These are phyloP conservation scores for Molanna angustata DNA, from an alignment of 2,888 invertebrate species.

Conservation along the genomic window DNA sequence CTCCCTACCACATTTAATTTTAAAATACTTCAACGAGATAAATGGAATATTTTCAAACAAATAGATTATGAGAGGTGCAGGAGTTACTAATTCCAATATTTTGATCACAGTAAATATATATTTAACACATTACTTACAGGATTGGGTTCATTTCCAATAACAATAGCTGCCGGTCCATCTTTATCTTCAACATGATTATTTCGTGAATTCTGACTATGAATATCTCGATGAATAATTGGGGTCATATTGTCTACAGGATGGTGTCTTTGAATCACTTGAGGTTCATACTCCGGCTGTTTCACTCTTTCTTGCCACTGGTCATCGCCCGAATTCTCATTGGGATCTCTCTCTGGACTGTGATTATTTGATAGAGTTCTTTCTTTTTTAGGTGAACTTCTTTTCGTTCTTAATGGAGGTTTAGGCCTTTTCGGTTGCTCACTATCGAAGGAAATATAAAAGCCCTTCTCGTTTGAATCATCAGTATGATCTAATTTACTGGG, in stretches of 20 bases:
- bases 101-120: no score
- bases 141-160: slow-evolving; percentile 67
- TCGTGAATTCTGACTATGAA: slow-evolving; percentile 16
- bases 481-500: slow-evolving; percentile 49
- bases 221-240: slow-evolving; percentile 30
- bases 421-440: slow-evolving; percentile 84
- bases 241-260: slow-evolving; percentile 22
- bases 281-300: slow-evolving; percentile 34
- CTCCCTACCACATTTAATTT: no score
- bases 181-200: slow-evolving; percentile 40
- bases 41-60: no score
- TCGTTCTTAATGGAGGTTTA: slow-evolving; percentile 80
- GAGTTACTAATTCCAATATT: no score
- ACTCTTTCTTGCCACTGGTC: slow-evolving; percentile 36
- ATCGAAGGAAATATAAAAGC: slow-evolving; percentile 93
- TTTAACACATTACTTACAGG: slow-evolving; percentile 63
- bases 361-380: slow-evolving; percentile 44
- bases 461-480: slow-evolving; percentile 64
- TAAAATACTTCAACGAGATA: no score
- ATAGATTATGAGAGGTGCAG: no score
- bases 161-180: slow-evolving; percentile 52
- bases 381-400: slow-evolving; percentile 74
- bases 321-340: slow-evolving; percentile 37
- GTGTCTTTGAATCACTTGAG: slow-evolving; percentile 22
- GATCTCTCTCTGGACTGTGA: slow-evolving; percentile 35